Percentiles rank a stretch among this genome's conserved stretches.
These are phyloP conservation scores for Clytia hemisphaerica DNA, from an alignment of 30 jellyfish, hydroid and myxozoan species.

Conservation along the genomic window DNA sequence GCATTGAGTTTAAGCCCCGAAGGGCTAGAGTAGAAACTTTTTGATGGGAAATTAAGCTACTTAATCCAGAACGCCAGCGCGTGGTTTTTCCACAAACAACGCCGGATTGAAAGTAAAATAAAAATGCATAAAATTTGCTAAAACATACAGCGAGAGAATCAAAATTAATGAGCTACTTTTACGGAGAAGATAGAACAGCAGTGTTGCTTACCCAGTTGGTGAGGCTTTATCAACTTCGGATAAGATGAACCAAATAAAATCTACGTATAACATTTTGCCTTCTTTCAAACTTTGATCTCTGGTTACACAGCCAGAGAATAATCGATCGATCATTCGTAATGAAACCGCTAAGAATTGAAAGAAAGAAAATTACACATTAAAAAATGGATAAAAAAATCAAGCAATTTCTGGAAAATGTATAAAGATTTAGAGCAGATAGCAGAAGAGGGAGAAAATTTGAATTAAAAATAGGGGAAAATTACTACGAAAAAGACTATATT, in stretches of 20 bases:
- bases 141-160: too few relatives aligned
- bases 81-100: too few relatives aligned
- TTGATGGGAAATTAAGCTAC: too few relatives aligned
- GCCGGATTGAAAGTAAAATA: too few relatives aligned
- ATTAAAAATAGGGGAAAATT: too few relatives aligned
- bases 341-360: constrained; percentile 50
- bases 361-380: neutral
- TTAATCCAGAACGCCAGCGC: too few relatives aligned
- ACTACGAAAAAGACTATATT: neutral
- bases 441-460: too few relatives aligned
- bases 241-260: constrained; percentile 79
- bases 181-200: neutral
- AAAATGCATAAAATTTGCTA: too few relatives aligned
- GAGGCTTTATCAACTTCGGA: constrained; percentile 84
- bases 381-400: neutral
- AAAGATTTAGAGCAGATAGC: too few relatives aligned
- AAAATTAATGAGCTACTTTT: neutral
- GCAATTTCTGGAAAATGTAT: too few relatives aligned
- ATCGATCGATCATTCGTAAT: constrained; percentile 48
- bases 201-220: constrained; percentile 55
- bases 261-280: constrained; percentile 67
- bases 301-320: constrained; percentile 76
- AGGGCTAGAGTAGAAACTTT: too few relatives aligned
- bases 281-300: constrained; percentile 56
- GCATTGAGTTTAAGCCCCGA: too few relatives aligned